A percentile compares a stretch with the other conserved stretches of the same genome.
phyloP scores from a whole-genome alignment of 2,797 vertebrate genomes.

The Glossophaga mutica region DNA sequence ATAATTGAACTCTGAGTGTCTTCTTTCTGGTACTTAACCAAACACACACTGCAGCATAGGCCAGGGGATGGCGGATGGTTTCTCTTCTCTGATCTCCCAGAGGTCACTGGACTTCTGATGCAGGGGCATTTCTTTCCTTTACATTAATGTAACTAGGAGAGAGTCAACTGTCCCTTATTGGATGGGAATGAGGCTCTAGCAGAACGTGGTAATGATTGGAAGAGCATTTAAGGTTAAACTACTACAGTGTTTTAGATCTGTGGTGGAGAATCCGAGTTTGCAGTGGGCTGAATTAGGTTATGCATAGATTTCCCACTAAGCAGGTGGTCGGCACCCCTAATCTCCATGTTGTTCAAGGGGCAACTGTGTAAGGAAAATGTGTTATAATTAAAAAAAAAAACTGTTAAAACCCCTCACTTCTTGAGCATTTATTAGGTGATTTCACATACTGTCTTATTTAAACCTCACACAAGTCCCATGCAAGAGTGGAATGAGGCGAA shows the following conservation, averaged over 20 bases:
- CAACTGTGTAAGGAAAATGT: not conserved
- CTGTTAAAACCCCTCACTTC: not conserved
- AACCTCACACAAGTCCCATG: not conserved
- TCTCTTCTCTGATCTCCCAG: not conserved
- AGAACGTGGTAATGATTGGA: not conserved
- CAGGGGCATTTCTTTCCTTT: constrained; percentile 3
- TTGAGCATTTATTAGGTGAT: not conserved
- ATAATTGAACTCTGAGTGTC: not conserved
- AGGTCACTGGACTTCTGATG: not conserved
- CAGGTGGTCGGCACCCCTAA: not conserved
- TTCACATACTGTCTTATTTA: constrained; percentile 7
- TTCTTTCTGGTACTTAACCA: not conserved
- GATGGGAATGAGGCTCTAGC: not conserved
- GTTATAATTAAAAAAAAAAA: not conserved
- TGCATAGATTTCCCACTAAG: not conserved
- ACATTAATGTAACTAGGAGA: not conserved
- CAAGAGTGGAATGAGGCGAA: not conserved
- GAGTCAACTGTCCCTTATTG: not conserved
- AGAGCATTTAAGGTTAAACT: not conserved
- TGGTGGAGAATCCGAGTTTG: not conserved
- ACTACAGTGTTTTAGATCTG: not conserved
- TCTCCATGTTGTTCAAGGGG: not conserved
- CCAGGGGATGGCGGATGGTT: not conserved
- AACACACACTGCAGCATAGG: not conserved
- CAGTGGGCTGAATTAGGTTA: not conserved